These are phyloP conservation scores for Puffinus mauretanicus DNA, from an alignment of 2,113 vertebrate species.

Conservation along the genomic window DNA sequence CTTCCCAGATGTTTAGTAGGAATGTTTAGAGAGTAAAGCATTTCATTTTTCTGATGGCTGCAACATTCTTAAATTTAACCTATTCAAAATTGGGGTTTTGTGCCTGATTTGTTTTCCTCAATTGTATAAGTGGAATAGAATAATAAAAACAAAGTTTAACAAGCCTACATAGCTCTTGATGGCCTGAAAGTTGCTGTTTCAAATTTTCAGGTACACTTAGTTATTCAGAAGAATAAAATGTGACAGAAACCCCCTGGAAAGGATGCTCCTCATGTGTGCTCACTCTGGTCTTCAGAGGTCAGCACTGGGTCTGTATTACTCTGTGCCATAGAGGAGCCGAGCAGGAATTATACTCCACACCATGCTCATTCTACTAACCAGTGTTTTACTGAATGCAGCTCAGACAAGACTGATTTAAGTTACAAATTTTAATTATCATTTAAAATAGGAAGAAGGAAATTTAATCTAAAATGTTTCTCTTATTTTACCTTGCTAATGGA, in stretches of 20 bases:
- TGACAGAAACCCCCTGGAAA: not conserved
- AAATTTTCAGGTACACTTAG: not conserved
- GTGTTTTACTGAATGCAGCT: not conserved
- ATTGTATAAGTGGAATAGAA: not conserved
- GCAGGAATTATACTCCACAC: not conserved
- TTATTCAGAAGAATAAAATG: not conserved
- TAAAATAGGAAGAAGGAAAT: not conserved
- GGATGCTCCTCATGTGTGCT: not conserved
- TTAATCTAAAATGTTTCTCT: not conserved
- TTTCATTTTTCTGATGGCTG: slow-evolving; percentile 14
- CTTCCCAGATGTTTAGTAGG: slow-evolving; percentile 61
- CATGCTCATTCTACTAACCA: not conserved
- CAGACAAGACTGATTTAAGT: not conserved
- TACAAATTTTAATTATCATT: not conserved
- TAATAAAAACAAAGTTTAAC: not conserved
- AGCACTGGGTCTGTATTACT: not conserved
- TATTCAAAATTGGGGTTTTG: not conserved
- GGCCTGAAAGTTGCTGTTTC: not conserved
- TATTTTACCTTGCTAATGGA: not conserved
- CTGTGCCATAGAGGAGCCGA: not conserved
- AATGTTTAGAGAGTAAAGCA: slow-evolving; percentile 29
- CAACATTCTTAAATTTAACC: not conserved
- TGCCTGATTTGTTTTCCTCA: not conserved
- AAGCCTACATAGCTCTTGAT: not conserved
- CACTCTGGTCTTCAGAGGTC: not conserved